These are phyloP conservation scores for Tenthredo amoena DNA, from an alignment of 2,888 invertebrate genomes.

Conservation along the genomic window DNA sequence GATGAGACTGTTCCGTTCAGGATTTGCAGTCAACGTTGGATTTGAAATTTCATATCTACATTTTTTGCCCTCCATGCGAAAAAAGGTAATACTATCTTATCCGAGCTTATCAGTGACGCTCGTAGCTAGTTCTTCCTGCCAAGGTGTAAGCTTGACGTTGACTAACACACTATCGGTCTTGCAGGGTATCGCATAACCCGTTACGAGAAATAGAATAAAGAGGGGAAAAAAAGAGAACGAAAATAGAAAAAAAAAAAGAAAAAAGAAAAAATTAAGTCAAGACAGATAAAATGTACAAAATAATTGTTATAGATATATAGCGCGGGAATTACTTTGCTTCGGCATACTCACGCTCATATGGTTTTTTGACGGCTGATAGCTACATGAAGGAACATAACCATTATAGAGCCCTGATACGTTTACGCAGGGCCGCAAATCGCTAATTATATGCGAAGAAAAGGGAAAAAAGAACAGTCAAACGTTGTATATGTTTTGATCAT, in stretches of 20 bases:
- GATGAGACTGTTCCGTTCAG: neutral
- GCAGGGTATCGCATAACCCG: neutral
- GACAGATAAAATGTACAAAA: too few species aligned
- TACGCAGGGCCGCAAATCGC: neutral
- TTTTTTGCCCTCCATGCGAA: conserved; percentile 15
- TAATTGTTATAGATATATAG: too few species aligned
- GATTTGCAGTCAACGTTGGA: neutral
- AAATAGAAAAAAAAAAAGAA: neutral
- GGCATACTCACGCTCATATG: too few species aligned
- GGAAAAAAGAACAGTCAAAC: neutral
- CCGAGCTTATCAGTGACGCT: neutral
- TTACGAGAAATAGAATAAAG: neutral
- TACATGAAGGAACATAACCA: neutral
- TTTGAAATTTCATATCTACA: neutral
- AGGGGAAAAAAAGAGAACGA: neutral
- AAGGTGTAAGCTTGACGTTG: neutral
- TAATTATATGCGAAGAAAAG: neutral
- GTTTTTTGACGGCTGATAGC: too few species aligned
- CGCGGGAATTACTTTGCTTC: too few species aligned
- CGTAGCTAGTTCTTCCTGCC: neutral
- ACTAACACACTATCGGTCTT: neutral
- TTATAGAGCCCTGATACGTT: neutral
- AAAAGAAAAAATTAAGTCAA: neutral
- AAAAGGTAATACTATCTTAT: neutral
- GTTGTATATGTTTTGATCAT: conserved; percentile 29